Conservation (phyloP, 2,888 invertebrate species). For the Eupithecia pulchellata region DNA sequence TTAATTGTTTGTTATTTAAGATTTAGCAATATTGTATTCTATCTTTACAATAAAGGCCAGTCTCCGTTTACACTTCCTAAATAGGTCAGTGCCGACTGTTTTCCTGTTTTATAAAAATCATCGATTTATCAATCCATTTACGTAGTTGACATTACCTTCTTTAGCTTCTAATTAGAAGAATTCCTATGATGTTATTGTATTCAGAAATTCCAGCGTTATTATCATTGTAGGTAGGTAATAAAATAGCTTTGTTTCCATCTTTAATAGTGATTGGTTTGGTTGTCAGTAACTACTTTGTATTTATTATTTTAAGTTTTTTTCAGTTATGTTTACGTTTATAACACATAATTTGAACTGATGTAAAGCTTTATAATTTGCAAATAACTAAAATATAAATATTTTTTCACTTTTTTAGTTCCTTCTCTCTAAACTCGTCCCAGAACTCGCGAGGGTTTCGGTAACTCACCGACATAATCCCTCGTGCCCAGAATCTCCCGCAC, state of each 20-base stretch:
- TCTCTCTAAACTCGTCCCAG: no score
- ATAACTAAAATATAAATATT: no score
- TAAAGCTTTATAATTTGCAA: no score
- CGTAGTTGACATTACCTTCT: constrained; percentile 16
- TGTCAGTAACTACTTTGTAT: neutral
- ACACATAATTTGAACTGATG: no score
- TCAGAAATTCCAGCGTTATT: constrained; percentile 1
- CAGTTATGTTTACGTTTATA: no score
- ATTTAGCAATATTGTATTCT: neutral
- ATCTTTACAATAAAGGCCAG: constrained; percentile 12
- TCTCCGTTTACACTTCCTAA: constrained; percentile 17
- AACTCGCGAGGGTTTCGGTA: no score
- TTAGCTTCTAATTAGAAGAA: constrained; percentile 20
- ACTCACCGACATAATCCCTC: constrained; percentile 96
- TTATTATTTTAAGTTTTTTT: no score
- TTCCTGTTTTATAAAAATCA: constrained; percentile 24
- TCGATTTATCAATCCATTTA: constrained; percentile 26
- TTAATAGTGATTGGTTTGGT: constrained; percentile 2
- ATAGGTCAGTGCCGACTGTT: constrained; percentile 19
- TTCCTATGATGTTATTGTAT: constrained; percentile 24
- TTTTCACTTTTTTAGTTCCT: no score
- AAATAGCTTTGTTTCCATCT: constrained; percentile 2
- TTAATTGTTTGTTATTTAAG: constrained; percentile 8
- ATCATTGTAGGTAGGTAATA: neutral
- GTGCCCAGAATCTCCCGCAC: constrained; percentile 97